Conservation (phyloP, 2,797 vertebrate genomes). For the Choloepus didactylus region DNA sequence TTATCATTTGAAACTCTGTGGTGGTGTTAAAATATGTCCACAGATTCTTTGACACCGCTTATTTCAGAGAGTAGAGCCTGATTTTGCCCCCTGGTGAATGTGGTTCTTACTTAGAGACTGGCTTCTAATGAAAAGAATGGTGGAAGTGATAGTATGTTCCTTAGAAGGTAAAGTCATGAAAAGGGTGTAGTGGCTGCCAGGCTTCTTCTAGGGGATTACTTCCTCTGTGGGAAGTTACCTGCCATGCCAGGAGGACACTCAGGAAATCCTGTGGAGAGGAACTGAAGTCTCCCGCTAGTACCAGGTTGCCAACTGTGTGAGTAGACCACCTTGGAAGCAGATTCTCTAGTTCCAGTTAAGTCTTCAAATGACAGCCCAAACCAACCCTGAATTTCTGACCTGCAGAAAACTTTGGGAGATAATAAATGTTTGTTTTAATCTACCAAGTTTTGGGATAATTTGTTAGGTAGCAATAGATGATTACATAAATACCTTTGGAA, state of each 20-base stretch:
- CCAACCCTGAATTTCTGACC: not conserved
- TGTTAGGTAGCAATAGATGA: not conserved
- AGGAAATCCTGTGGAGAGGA: not conserved
- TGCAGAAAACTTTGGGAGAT: not conserved
- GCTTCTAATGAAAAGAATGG: conserved; percentile 20
- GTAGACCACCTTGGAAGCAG: too few species aligned
- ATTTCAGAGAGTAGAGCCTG: not conserved
- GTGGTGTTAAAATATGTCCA: not conserved
- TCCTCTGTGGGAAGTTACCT: not conserved
- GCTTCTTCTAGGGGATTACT: conserved; percentile 34
- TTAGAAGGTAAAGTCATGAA: conserved; percentile 18
- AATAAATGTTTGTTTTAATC: not conserved
- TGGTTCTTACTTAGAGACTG: conserved; percentile 3
- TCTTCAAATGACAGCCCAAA: conserved; percentile 1
- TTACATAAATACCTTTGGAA: not conserved
- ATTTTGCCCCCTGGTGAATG: not conserved
- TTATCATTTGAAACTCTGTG: conserved; percentile 35
- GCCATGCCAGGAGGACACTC: not conserved
- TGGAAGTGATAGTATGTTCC: not conserved
- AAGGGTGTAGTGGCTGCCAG: not conserved
- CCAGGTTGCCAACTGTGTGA: too few species aligned
- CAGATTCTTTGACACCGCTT: conserved; percentile 5
- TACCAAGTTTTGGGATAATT: conserved; percentile 5
- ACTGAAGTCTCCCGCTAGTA: too few species aligned
- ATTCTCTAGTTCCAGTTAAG: not conserved